These are phyloP conservation scores for Eucera pruinosa DNA, from an alignment of 2,888 invertebrate species.

Conservation along the genomic window DNA sequence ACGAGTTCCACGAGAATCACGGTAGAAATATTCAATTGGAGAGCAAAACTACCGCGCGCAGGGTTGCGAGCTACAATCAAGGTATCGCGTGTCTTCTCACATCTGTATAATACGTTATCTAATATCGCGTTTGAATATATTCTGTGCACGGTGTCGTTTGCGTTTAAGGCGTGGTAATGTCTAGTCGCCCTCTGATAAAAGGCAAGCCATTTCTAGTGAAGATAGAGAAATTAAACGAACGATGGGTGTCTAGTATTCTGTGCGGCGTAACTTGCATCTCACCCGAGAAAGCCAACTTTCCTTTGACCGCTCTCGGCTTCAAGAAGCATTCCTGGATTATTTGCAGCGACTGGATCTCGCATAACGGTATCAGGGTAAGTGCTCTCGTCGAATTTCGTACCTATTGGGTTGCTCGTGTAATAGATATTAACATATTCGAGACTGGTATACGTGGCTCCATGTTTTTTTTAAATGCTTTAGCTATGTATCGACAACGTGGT, in stretches of 20 bases:
- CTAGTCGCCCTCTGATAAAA: constrained; percentile 81
- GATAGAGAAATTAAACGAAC: constrained; percentile 89
- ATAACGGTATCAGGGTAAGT: constrained; percentile 91
- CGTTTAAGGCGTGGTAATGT: constrained; percentile 85
- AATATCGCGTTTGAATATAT: too few relatives aligned
- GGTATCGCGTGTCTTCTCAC: constrained; percentile 82
- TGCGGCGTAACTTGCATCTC: constrained; percentile 92
- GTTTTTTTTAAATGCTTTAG: too few relatives aligned
- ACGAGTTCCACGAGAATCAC: constrained; percentile 92
- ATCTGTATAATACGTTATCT: too few relatives aligned
- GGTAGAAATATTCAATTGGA: constrained; percentile 93
- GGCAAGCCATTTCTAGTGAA: constrained; percentile 85
- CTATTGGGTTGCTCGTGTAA: too few relatives aligned
- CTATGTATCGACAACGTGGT: too few relatives aligned
- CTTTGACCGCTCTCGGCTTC: constrained; percentile 90
- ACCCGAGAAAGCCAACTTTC: constrained; percentile 88
- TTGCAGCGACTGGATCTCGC: constrained; percentile 92
- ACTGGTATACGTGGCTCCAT: too few relatives aligned
- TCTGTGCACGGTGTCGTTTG: not conserved
- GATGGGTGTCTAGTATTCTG: constrained; percentile 92
- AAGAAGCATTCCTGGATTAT: constrained; percentile 93
- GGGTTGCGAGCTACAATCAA: constrained; percentile 94
- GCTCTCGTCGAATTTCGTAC: not conserved
- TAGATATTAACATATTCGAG: too few relatives aligned
- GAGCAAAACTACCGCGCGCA: constrained; percentile 88